Conservation (phyloP, 2,888 invertebrate genomes). For the Brachypalpus laphriformis region DNA sequence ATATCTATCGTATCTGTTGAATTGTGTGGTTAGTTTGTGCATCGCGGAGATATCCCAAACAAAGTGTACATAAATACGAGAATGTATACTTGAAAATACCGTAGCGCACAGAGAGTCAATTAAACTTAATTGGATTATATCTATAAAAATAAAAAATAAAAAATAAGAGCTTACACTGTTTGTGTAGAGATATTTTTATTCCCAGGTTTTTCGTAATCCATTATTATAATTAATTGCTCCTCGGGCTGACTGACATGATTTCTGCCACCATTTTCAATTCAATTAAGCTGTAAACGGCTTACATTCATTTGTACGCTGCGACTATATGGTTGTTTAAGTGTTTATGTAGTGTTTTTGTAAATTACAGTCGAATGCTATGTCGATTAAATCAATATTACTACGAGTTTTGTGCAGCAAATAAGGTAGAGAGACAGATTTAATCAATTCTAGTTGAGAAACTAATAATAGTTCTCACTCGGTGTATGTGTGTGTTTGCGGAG, state of each 20-base stretch:
- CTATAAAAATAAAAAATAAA: conserved; percentile 21
- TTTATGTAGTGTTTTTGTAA: conserved; percentile 26
- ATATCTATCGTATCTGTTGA: conserved; percentile 47
- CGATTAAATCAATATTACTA: conserved; percentile 64
- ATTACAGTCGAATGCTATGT: conserved; percentile 51
- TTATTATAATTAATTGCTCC: conserved; percentile 75
- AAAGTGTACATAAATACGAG: conserved; percentile 39
- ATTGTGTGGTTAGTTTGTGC: conserved; percentile 21
- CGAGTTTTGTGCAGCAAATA: conserved; percentile 3
- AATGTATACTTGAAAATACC: conserved; percentile 45
- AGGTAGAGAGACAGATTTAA: conserved; percentile 42
- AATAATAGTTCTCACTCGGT: conserved; percentile 47
- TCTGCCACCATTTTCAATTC: conserved; percentile 73
- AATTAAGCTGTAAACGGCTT: conserved; percentile 73
- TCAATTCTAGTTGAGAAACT: conserved; percentile 55
- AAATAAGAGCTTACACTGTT: conserved; percentile 8
- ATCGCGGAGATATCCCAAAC: conserved; percentile 46
- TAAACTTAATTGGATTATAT: conserved; percentile 75
- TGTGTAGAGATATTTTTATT: conserved; percentile 22
- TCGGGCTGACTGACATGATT: conserved; percentile 70
- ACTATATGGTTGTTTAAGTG: not conserved
- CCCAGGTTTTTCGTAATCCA: conserved; percentile 69
- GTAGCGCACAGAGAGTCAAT: conserved; percentile 70
- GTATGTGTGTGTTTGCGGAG: too few species aligned
- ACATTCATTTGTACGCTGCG: conserved; percentile 28